A percentile compares a stretch with the other conserved stretches of the same genome.
phyloP scores from a whole-genome alignment of 2,797 vertebrate species.

The Pangasius macronema region DNA sequence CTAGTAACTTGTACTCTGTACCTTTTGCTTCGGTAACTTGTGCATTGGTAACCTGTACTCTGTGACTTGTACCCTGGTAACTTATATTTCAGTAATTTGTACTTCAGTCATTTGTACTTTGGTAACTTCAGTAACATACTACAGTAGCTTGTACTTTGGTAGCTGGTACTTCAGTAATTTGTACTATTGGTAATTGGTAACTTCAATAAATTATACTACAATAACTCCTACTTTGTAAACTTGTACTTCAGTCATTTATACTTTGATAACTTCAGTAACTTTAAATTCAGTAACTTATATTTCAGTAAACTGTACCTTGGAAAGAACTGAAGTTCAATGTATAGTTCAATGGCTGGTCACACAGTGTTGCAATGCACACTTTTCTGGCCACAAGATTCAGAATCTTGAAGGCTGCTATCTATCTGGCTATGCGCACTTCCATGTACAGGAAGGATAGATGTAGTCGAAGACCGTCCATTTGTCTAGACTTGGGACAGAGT shows the following conservation, averaged over 20 bases:
- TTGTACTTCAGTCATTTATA: too few relatives aligned
- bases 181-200: background rate
- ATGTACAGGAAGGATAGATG: too few relatives aligned
- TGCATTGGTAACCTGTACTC: background rate
- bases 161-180: background rate
- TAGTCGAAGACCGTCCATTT: too few relatives aligned
- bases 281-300: background rate
- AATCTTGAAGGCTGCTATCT: too few relatives aligned
- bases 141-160: background rate
- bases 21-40: too few relatives aligned
- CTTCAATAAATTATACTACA: background rate
- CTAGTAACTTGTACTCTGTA: background rate
- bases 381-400: too few relatives aligned
- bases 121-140: background rate
- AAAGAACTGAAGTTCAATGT: too few relatives aligned
- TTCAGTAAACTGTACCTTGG: background rate
- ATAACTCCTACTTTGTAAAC: background rate
- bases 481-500: too few relatives aligned
- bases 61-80: background rate
- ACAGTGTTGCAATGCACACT: too few relatives aligned
- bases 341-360: background rate
- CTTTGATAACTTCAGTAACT: background rate
- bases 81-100: background rate
- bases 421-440: too few relatives aligned
- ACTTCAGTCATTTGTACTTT: background rate